Evolutionary conservation across 2,888 invertebrate genomes (phyloP).

Genomic region (Nycteola revayana): DNA sequence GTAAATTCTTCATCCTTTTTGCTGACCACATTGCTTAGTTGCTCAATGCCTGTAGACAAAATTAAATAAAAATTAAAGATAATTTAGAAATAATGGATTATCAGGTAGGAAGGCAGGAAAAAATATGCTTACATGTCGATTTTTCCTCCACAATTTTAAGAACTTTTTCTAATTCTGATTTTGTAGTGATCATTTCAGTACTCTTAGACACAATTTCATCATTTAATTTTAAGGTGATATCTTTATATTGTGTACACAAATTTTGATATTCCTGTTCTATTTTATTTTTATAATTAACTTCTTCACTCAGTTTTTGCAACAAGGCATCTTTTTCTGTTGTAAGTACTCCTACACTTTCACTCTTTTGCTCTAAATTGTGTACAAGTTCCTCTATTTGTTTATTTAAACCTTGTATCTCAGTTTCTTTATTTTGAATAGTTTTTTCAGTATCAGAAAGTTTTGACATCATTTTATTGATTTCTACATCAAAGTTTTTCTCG

Average conservation of each 20-base stretch:
- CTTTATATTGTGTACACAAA: constrained; percentile 34
- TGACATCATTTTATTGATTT: constrained; percentile 38
- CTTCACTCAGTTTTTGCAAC: constrained; percentile 33
- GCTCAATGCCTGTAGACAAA: too few relatives aligned
- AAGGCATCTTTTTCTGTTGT: constrained; percentile 36
- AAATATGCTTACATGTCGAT: constrained; percentile 43
- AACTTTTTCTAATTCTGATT: constrained; percentile 23
- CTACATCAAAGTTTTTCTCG: constrained; percentile 36
- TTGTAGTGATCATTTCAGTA: constrained; percentile 24
- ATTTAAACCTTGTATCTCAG: constrained; percentile 28
- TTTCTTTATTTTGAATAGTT: constrained; percentile 36
- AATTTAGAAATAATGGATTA: too few relatives aligned
- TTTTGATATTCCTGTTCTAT: constrained; percentile 44
- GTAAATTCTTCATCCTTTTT: neutral
- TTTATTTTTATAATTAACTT: constrained; percentile 32
- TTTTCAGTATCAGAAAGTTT: constrained; percentile 45
- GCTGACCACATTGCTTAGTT: too few relatives aligned
- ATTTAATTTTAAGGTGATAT: constrained; percentile 30
- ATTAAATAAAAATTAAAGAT: too few relatives aligned
- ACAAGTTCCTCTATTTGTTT: constrained; percentile 36
- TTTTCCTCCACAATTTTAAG: constrained; percentile 36
- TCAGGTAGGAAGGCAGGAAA: too few relatives aligned
- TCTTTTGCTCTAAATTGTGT: constrained; percentile 25
- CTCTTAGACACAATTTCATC: constrained; percentile 34
- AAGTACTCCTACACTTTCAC: constrained; percentile 23